phyloP scores from a whole-genome alignment of 2,888 invertebrate genomes.

The Plebejus anna region DNA sequence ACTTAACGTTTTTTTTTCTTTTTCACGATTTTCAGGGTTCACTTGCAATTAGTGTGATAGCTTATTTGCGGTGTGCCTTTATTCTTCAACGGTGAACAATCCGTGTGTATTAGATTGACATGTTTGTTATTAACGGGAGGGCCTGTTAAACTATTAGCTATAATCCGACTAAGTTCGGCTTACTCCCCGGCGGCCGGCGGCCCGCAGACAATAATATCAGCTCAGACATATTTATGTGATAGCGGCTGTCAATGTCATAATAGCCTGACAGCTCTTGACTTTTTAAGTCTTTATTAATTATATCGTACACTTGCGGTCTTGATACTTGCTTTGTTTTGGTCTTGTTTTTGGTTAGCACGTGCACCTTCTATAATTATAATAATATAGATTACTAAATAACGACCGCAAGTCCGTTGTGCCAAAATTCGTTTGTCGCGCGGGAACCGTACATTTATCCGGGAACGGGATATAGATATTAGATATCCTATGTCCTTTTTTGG shows the following conservation, averaged over 20 bases:
- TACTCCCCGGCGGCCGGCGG: constrained; percentile 48
- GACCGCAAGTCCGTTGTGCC: too few relatives aligned
- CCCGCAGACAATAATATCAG: constrained; percentile 54
- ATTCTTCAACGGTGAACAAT: constrained; percentile 36
- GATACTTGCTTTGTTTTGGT: constrained; percentile 15
- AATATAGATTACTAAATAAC: too few relatives aligned
- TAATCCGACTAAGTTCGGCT: constrained; percentile 70
- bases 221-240: constrained; percentile 56
- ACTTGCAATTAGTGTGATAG: not conserved
- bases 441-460: too few relatives aligned
- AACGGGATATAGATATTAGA: too few relatives aligned
- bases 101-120: constrained; percentile 54
- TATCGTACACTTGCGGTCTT: constrained; percentile 25
- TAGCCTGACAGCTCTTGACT: constrained; percentile 32
- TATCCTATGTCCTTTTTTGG: too few relatives aligned
- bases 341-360: not conserved
- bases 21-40: not conserved
- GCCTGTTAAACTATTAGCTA: constrained; percentile 75
- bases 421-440: too few relatives aligned
- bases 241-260: constrained; percentile 33
- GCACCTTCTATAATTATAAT: too few relatives aligned
- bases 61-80: constrained; percentile 34
- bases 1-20: not conserved
- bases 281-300: constrained; percentile 34
- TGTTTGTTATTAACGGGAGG: constrained; percentile 75